Percentiles rank a stretch among this genome's conserved stretches.
These are phyloP conservation scores for Podargus strigoides DNA, from an alignment of 2,797 vertebrate genomes.

Conservation along the genomic window DNA sequence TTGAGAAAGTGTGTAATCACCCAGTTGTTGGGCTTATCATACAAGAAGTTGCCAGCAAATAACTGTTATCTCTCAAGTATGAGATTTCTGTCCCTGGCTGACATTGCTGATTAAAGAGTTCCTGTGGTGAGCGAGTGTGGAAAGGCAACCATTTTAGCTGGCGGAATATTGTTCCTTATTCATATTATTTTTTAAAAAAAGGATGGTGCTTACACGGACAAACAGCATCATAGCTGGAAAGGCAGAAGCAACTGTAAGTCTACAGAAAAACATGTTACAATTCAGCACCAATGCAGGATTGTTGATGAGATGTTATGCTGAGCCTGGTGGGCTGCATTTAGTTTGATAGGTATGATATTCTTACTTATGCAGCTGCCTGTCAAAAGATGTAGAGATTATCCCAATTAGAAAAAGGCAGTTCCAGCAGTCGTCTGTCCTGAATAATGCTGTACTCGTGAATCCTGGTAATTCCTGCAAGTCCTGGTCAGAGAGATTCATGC, in stretches of 20 bases:
- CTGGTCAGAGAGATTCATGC: not conserved
- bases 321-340: not conserved
- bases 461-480: not conserved
- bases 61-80: slow-evolving; percentile 51
- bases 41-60: slow-evolving; percentile 43
- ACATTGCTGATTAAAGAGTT: slow-evolving; percentile 50
- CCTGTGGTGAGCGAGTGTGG: not conserved
- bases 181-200: not conserved
- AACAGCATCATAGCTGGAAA: not conserved
- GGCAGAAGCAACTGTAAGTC: not conserved
- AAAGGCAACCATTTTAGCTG: slow-evolving; percentile 37
- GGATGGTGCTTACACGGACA: not conserved
- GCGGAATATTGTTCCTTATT: not conserved
- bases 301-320: not conserved
- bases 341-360: not conserved
- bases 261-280: not conserved
- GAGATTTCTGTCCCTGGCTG: slow-evolving; percentile 38
- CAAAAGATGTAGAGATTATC: not conserved
- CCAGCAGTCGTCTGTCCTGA: not conserved
- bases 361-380: not conserved
- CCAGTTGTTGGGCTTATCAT: slow-evolving; percentile 32
- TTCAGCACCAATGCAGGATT: not conserved
- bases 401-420: not conserved
- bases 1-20: slow-evolving; percentile 39
- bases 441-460: not conserved